A percentile compares a stretch with the other conserved stretches of the same genome.
Conservation (phyloP, 2,797 vertebrate genomes). For the Mus minutoides region DNA sequence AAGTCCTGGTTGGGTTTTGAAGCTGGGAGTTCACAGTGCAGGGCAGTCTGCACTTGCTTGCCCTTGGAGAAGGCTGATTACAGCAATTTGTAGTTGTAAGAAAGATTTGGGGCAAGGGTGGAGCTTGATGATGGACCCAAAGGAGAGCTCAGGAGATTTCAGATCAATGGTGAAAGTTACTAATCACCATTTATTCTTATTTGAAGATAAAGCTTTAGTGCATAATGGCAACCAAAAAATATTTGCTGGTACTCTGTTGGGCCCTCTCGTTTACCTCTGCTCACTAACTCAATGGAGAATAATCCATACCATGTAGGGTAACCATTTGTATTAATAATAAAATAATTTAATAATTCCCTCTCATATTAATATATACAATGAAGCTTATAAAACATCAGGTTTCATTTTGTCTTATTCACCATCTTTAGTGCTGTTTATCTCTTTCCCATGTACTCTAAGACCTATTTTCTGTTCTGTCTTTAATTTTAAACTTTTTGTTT, state of each 20-base stretch:
- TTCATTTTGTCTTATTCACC: not conserved
- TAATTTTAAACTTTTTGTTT: not conserved
- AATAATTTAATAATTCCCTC: not conserved
- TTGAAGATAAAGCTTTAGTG: not conserved
- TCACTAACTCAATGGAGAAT: not conserved
- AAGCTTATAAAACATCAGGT: not conserved
- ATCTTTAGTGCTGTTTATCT: not conserved
- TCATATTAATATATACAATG: not conserved
- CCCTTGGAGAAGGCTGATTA: not conserved
- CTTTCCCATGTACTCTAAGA: not conserved
- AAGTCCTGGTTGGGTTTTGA: not conserved
- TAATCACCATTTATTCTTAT: not conserved
- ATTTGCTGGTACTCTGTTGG: not conserved
- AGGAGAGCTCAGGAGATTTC: not conserved
- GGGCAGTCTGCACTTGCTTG: not conserved
- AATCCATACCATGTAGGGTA: not conserved
- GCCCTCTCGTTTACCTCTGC: not conserved
- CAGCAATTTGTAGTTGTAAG: not conserved
- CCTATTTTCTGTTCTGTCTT: not conserved
- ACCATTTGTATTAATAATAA: not conserved
- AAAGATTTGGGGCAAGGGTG: rapidly evolving
- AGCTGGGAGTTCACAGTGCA: not conserved
- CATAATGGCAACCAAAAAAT: not conserved
- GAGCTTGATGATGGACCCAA: not conserved
- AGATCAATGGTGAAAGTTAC: not conserved